Evolutionary conservation across 2,113 vertebrate genomes (phyloP).

Genomic region (Cervus canadensis): DNA sequence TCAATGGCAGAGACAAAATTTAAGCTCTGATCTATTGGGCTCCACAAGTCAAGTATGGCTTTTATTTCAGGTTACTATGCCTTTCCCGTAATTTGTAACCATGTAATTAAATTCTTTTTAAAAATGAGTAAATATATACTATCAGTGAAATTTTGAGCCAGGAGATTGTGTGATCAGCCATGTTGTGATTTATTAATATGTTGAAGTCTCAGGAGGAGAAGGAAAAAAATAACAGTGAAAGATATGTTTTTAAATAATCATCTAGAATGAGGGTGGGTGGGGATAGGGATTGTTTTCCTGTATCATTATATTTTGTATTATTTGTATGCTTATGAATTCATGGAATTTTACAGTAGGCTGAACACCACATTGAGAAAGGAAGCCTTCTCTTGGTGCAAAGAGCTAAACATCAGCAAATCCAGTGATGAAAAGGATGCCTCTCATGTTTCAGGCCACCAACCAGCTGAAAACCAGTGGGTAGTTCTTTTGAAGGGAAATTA

Average conservation of each 20-base stretch:
- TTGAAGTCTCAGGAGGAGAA: not conserved
- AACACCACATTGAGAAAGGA: not conserved
- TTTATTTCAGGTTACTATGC: not conserved
- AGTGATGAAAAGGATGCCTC: not conserved
- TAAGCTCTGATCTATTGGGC: not conserved
- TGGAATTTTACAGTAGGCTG: not conserved
- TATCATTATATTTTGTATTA: not conserved
- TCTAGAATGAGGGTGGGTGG: not conserved
- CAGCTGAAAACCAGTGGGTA: not conserved
- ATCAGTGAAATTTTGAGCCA: not conserved
- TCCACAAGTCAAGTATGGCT: not conserved
- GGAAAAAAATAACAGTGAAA: not conserved
- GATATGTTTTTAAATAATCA: not conserved
- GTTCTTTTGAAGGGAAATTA: constrained; percentile 40
- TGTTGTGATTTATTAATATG: not conserved
- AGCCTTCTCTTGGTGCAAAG: not conserved
- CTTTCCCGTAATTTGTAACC: not conserved
- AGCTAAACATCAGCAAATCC: not conserved
- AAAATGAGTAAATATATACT: not conserved
- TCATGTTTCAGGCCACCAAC: constrained; percentile 14
- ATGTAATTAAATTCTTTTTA: not conserved
- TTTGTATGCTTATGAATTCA: not conserved
- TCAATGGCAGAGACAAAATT: not conserved
- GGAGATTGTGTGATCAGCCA: not conserved
- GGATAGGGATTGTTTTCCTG: not conserved